Evolutionary conservation across 2,113 vertebrate genomes (phyloP), one percentile per base, ranked within the genome.

Genomic region (Cranoglanis bouderius): DNA sequence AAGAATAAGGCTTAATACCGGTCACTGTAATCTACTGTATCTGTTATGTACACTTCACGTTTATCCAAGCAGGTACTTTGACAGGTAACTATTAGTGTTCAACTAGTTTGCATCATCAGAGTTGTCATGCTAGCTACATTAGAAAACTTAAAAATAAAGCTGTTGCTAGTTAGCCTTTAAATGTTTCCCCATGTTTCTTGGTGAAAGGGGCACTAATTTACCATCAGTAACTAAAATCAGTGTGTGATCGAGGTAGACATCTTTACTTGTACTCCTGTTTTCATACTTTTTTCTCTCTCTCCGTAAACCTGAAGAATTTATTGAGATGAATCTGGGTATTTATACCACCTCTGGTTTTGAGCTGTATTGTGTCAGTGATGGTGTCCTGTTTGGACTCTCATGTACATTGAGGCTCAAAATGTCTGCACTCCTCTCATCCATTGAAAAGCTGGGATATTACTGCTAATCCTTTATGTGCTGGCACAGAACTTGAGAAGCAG

Each of bases 381-480:
- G 82, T 74, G 29, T 87, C 80, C 32, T 86, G 38, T 82, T 85
- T 88, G 83, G 89, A 35, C 61, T 88, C 77, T 29, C 77, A n/a
- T 29, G 72, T 67, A 75, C 77, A 74, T 90, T 63, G 51, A 57
- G 35, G 55, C 26, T 88, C 86, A 32, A 88, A 84, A 74, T 51
- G 83, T 89, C 72, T 87, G 74, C 85, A 87, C 72, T 53, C 43
- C 81, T 75, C 77, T 84, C 67, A 65, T 85, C 72, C 51, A 35
- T 38, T 32, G 10, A 85, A 86, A 61, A 55, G 55, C 65, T 51
- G 18, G 6, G 24, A 72, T 74, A 49, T 82, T 61, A 38, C 49
- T 63, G 87, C 55, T 75, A 84, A 87, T 88, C 81, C 75, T 83
- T 87, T 53, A 67, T 83, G 51, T 87, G 72, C 63, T 90, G 90